Base-by-base conservation (phyloP, 1,140 invertebrate species). In the Tetragonula clypearis region DNA sequence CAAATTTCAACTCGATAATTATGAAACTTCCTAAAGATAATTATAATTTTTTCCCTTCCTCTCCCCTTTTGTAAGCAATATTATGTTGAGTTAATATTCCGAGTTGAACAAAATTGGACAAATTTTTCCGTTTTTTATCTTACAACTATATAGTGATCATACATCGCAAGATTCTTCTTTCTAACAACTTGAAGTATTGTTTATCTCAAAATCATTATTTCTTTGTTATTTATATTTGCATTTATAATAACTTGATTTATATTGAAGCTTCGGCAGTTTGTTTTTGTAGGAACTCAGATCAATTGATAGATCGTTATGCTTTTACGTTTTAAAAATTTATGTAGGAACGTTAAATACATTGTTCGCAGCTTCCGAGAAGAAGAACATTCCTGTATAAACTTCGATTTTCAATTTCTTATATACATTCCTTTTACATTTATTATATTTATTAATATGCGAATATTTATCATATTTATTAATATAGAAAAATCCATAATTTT, bases 271-370 rank as follows among this genome's bases (percentile, higher is more conserved):
- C 58, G 71, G 69, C 78, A 56, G 60, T 73, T 75, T 58, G 55
- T 55, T 41, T 65, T 65, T 74, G 53, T 79, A 69, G 62, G 49
- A 88, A 85, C 49, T 56, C 26, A 26, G 62, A 71, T 65, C 66
- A 35, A 81, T n/a, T 15, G 66, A 73, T 35, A 73, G 53, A 14
- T 19, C 68, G 58, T 30, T 15, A 17, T 75, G 49, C 35, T 49
- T 78, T 83, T 76, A 60, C 60, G 21, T 56, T 68, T 76, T 23
- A 75, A 88, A 62, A 82, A 82, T 86, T 88, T 76, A 82, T 41
- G 23, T 65, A 88, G 76, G 76, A 88, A 89, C 69, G 23, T 82
- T 82, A 26, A 23, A 41, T 56, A 19, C 74, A 21, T 78, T 55
- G 17, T 15, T 56, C 26, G 15, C 17, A 26, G 58, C 69, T 88